Evolutionary conservation across 2,113 vertebrate species (phyloP), one percentile per base, ranked within the genome.

Genomic region (Hipposideros armiger): DNA sequence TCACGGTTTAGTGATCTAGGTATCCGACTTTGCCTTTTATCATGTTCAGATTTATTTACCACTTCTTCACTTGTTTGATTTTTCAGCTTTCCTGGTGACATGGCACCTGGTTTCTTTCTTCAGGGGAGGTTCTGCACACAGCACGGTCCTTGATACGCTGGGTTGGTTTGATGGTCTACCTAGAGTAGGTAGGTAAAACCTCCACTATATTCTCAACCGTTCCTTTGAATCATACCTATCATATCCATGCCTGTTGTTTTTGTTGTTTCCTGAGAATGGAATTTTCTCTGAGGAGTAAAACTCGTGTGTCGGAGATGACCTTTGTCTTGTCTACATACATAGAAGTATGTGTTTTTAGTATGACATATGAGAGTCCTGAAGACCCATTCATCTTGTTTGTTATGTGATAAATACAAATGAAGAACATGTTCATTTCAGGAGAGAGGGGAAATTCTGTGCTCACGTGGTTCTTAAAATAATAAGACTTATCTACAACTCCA

Each of bases 161-260:
- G 42, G 20, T 83, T 17, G 2, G 50, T 97, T 97, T 95, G 97
- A 96, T 94, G 97, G 96, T 97, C 91, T 97, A 85, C 92, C 94
- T 97, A 95, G 96, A 97, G 80, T 64, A 98, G 95, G 97, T 98
- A 98, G 24, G 97, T 97, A 97, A 97, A 97, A 87, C 66, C 74
- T 32, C 67, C 45, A 40, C 11, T 45, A 7, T 24, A 9, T 28
- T 9, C 11, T 32, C 67, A 26, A 28, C 3, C 0, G 1, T 66
- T 11, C 19, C 72, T 73, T 76, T 30, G 60, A 62, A 19, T 62
- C 28, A 4, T 56, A 16, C 2, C 11, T 52, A 0, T 19, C 2
- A 8, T 4, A 9, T n/a, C 1, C 17, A 24, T 26, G 7, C 40
- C 0, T 15, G 0, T 80, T 30, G 20, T 58, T 80, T 69, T 96